A percentile compares a stretch with the other conserved stretches of the same genome.
Conservation (phyloP, 2,797 vertebrate genomes). For the Anabacerthia variegaticeps region DNA sequence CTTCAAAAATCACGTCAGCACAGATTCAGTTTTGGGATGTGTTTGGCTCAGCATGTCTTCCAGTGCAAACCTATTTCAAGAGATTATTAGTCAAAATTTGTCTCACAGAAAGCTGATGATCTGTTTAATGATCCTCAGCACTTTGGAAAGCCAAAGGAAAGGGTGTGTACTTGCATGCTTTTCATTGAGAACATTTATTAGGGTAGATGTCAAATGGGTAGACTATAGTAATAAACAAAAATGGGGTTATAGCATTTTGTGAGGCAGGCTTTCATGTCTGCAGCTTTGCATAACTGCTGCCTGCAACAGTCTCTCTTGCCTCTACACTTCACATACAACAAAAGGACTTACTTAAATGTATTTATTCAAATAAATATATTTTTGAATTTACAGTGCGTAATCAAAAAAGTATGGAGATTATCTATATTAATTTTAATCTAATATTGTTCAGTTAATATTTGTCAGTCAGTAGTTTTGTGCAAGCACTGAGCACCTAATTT, state of each 20-base stretch:
- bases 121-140: neutral
- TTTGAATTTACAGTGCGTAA: neutral
- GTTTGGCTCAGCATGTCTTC: neutral
- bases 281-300: neutral
- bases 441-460: neutral
- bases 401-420: neutral
- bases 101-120: neutral
- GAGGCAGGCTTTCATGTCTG: neutral
- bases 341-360: neutral
- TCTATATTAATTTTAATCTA: neutral
- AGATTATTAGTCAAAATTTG: neutral
- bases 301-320: neutral
- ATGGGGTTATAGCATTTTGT: neutral
- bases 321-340: neutral
- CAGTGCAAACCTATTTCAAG: neutral
- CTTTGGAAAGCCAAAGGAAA: neutral
- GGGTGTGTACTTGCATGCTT: neutral
- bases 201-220: neutral
- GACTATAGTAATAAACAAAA: conserved; percentile 12
- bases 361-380: neutral
- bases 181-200: conserved; percentile 25
- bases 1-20: neutral
- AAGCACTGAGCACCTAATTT: neutral
- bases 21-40: neutral
- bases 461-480: neutral